Conservation (phyloP, 2,888 invertebrate species). For the Isoperla grammatica region DNA sequence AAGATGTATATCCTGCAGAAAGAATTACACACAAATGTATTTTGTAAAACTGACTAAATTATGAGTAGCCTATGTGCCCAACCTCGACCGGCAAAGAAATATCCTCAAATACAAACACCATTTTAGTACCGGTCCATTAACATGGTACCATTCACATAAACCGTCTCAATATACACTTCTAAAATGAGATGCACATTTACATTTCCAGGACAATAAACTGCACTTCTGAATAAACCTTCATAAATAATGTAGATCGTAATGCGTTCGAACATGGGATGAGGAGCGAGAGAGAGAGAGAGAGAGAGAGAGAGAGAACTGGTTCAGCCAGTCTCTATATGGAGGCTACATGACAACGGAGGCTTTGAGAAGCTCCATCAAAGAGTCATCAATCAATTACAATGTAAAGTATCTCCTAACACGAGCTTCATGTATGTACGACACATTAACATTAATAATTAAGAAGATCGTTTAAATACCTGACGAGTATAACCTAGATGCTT, state of each 20-base stretch:
- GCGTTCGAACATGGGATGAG: slow-evolving; percentile 12
- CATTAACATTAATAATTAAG: slow-evolving; percentile 6
- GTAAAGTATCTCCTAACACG: slow-evolving; percentile 4
- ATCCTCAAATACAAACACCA: too few species aligned
- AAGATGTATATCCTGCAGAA: too few species aligned
- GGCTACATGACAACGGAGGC: slow-evolving; percentile 19
- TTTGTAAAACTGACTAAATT: too few species aligned
- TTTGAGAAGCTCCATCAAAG: slow-evolving; percentile 7
- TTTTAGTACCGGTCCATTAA: too few species aligned
- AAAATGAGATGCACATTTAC: too few species aligned
- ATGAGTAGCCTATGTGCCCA: too few species aligned
- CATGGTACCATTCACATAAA: too few species aligned
- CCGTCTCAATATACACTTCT: too few species aligned
- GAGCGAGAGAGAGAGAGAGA: slow-evolving; percentile 14
- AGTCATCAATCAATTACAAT: slow-evolving; percentile 21
- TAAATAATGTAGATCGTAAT: slow-evolving; percentile 24
- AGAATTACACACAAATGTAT: too few species aligned
- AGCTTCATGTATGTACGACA: slow-evolving; percentile 6
- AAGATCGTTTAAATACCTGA: slow-evolving; percentile 2
- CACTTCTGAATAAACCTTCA: slow-evolving; percentile 15
- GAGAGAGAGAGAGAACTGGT: slow-evolving; percentile 21
- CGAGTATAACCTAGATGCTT: background rate
- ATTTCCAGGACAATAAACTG: background rate
- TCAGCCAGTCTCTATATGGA: slow-evolving; percentile 21
- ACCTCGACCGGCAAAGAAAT: too few species aligned